A percentile compares a stretch with the other conserved stretches of the same genome.
phyloP scores from a whole-genome alignment of 2,888 invertebrate species.

The Leptothorax acervorum region DNA sequence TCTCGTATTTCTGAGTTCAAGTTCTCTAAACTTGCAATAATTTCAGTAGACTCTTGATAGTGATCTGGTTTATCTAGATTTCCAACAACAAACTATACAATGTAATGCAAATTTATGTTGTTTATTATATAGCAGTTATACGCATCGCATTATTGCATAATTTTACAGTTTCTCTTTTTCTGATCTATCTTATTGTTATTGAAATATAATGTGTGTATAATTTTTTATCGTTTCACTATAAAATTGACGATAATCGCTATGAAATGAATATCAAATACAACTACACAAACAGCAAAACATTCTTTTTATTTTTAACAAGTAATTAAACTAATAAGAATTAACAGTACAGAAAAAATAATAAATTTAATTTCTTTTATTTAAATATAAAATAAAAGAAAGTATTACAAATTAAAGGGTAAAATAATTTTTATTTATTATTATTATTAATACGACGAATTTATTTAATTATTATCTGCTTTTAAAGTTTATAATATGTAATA shows the following conservation, averaged over 20 bases:
- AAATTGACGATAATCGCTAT: neutral
- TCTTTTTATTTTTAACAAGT: neutral
- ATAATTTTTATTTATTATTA: neutral
- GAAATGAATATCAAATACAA: neutral
- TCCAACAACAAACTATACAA: constrained; percentile 53
- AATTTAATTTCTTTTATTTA: neutral
- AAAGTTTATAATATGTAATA: neutral
- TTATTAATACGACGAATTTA: neutral
- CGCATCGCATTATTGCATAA: neutral
- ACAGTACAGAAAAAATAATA: neutral
- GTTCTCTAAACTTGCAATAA: constrained; percentile 90
- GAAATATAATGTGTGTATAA: neutral
- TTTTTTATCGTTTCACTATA: neutral
- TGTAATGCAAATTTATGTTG: constrained; percentile 40
- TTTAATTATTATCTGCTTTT: neutral
- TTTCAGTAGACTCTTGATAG: constrained; percentile 90
- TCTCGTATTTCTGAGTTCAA: constrained; percentile 90
- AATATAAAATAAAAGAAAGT: neutral
- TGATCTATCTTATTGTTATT: neutral
- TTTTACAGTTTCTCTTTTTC: neutral
- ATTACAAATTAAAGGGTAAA: neutral
- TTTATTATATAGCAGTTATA: neutral
- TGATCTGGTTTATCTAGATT: constrained; percentile 84
- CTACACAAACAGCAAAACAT: neutral
- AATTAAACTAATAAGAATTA: neutral